Evolutionary conservation across 2,888 invertebrate genomes (phyloP).

Genomic region (Heliothis peltigera): DNA sequence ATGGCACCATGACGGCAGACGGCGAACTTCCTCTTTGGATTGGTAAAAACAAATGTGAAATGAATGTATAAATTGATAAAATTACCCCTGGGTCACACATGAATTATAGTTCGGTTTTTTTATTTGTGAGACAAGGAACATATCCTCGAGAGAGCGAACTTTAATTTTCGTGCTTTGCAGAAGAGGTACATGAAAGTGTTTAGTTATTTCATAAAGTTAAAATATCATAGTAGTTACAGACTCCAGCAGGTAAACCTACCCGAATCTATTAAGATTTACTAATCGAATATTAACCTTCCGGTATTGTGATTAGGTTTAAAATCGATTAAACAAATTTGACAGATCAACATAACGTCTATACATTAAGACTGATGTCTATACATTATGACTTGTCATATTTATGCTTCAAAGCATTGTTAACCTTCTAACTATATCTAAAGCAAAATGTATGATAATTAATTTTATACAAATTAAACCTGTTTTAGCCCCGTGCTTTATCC

Average conservation of each 20-base stretch:
- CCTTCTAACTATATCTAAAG: not conserved
- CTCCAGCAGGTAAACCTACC: too few species aligned
- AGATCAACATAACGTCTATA: too few species aligned
- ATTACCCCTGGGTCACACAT: not conserved
- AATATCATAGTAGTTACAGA: too few species aligned
- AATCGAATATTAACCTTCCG: too few species aligned
- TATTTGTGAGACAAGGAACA: not conserved
- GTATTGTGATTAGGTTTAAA: too few species aligned
- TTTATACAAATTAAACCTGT: not conserved
- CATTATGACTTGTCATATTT: too few species aligned
- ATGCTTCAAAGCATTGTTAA: not conserved
- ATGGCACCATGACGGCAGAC: not conserved
- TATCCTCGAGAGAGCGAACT: not conserved
- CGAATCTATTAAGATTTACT: too few species aligned
- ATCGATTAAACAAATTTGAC: too few species aligned
- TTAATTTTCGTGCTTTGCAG: not conserved
- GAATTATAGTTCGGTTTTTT: not conserved
- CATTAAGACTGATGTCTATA: too few species aligned
- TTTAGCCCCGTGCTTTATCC: not conserved
- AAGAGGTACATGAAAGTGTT: not conserved
- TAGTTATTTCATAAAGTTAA: not conserved
- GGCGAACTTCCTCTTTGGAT: not conserved
- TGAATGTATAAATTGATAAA: not conserved
- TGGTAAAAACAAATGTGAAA: constrained; percentile 1
- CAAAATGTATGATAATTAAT: not conserved